Evolutionary conservation across 1,140 invertebrate species (phyloP), one percentile per base, ranked within the genome.

Genomic region (Halesus radiatus): DNA sequence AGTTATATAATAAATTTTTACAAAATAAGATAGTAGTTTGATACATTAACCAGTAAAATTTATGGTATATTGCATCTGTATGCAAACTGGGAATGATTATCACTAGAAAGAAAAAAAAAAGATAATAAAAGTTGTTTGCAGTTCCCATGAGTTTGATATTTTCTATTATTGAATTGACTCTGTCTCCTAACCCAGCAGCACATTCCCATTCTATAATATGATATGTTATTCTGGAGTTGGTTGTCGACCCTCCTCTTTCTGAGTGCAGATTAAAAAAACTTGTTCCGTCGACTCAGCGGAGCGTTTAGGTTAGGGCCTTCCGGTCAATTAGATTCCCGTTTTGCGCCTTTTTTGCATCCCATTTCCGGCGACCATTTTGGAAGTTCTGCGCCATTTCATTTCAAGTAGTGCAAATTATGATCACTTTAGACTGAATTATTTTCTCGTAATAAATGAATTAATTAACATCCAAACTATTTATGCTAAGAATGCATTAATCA

Each of bases 311-410:
- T 45, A 45, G 37, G 37, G 37, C 1, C n/a, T 66, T 66, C 62
- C 62, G 62, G 62, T 66, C 62, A 66, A 66, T 66, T 66, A 66
- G 62, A 15, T 66, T 66, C 15, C 8, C 22, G 62, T 66, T 66
- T 66, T 66, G 62, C 10, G 62, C 13, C 22, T 66, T 66, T 66
- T 66, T 66, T 32, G 62, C 62, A 66, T 66, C 22, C 62, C 62
- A 16, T 29, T 66, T 66, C 62, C 60, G 23, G 15, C 60, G 60
- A 23, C 60, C 60, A 64, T 64, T 66, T 66, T 29, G 62, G 3
- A 18, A 20, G 23, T 13, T 23, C n/a, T 23, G 18, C 56, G 56
- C 18, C 23, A 13, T 20, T 20, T 60, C 23, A 56, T 56, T 56
- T 18, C 8, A 18, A 13, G 18, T 60, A 23, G 18, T 23, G 7